Conservation (phyloP, 2,797 vertebrate genomes). For the Sandelia bainsii region DNA sequence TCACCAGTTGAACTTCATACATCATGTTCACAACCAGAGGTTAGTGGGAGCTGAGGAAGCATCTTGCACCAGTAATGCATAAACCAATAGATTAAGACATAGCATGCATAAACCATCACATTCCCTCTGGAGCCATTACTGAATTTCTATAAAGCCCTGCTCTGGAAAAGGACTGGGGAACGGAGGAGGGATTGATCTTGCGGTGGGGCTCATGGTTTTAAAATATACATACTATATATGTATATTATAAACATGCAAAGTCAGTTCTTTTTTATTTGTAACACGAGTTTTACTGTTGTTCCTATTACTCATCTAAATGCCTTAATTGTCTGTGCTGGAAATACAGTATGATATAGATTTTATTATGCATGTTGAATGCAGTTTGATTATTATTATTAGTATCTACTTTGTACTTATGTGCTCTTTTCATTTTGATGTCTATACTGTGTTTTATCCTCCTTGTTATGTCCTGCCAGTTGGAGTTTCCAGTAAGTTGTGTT, state of each 20-base stretch:
- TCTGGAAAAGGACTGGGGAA: conserved; percentile 14
- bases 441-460: conserved; percentile 22
- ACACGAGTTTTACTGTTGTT: not conserved
- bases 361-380: not conserved
- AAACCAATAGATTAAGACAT: conserved; percentile 68
- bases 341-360: conserved; percentile 4
- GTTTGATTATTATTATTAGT: not conserved
- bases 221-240: not conserved
- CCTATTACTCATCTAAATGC: not conserved
- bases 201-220: conserved; percentile 15
- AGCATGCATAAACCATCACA: conserved; percentile 72
- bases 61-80: conserved; percentile 51
- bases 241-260: conserved; percentile 3
- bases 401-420: not conserved
- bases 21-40: conserved; percentile 59
- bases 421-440: conserved; percentile 15
- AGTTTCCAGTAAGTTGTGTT: conserved; percentile 62
- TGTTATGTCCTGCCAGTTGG: conserved; percentile 42
- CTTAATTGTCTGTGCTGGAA: not conserved
- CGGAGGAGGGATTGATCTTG: conserved; percentile 43
- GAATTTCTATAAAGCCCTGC: conserved; percentile 48
- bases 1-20: conserved; percentile 38
- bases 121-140: conserved; percentile 51
- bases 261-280: conserved; percentile 1
- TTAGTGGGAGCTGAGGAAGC: conserved; percentile 68